Evolutionary conservation across 1,140 invertebrate species (phyloP).

Genomic region (Zaprionus davidi): DNA sequence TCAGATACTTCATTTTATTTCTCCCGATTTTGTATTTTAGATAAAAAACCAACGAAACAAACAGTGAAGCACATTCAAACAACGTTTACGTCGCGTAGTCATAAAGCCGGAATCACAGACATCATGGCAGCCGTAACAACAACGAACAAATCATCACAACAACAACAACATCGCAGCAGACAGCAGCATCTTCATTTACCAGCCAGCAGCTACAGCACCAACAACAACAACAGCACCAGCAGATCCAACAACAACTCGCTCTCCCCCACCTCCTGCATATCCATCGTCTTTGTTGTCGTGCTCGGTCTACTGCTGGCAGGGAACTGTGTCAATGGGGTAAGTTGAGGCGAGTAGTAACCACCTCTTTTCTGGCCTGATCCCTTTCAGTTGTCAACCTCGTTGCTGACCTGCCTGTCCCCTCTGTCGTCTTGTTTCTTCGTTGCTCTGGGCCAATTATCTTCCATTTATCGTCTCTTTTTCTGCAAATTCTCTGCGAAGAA

Average conservation of each 20-base stretch:
- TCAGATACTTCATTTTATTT: conserved; percentile 47
- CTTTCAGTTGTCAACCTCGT: conserved; percentile 7
- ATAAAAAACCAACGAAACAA: conserved; percentile 46
- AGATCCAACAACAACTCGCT: conserved; percentile 31
- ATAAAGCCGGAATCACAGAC: conserved; percentile 67
- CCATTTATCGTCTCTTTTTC: conserved; percentile 47
- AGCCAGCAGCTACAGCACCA: conserved; percentile 28
- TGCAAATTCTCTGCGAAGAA: conserved; percentile 15
- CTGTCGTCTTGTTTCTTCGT: conserved; percentile 39
- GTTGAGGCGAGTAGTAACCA: conserved; percentile 37
- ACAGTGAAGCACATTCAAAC: conserved; percentile 67
- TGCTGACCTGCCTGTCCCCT: neutral
- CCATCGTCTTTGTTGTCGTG: conserved; percentile 61
- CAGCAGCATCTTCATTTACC: conserved; percentile 56
- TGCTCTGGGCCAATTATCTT: conserved; percentile 38
- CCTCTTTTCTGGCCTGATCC: conserved; percentile 22
- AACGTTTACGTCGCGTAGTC: conserved; percentile 59
- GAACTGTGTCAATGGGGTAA: conserved; percentile 84
- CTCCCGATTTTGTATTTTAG: conserved; percentile 62
- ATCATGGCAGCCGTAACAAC: conserved; percentile 65
- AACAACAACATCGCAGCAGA: conserved; percentile 33
- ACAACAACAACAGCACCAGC: conserved; percentile 23
- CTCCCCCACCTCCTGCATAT: conserved; percentile 41
- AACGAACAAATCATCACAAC: conserved; percentile 64
- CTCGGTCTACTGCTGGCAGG: conserved; percentile 69